Evolutionary conservation across 2,888 invertebrate genomes (phyloP).

Genomic region (Eucera pruinosa): DNA sequence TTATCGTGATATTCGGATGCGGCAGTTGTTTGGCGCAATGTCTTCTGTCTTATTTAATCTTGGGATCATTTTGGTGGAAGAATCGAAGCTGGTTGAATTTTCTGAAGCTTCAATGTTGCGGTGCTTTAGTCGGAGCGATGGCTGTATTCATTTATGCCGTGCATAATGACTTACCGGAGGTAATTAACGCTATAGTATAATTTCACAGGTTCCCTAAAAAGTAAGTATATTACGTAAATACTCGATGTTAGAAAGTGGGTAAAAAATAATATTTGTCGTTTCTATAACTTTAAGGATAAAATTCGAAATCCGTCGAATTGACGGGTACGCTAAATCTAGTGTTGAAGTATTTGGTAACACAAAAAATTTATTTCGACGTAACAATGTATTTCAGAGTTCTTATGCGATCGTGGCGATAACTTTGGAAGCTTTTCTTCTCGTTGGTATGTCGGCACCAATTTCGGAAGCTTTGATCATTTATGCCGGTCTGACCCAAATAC

Average conservation of each 20-base stretch:
- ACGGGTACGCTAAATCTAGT: too few relatives aligned
- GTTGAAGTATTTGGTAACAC: background rate
- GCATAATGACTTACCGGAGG: constrained; percentile 80
- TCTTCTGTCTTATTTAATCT: constrained; percentile 84
- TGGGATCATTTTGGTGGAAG: constrained; percentile 85
- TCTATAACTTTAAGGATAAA: too few relatives aligned
- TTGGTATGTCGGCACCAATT: constrained; percentile 89
- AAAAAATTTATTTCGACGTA: too few relatives aligned
- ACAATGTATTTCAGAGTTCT: constrained; percentile 86
- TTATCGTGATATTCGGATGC: constrained; percentile 86
- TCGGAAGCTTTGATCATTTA: constrained; percentile 90
- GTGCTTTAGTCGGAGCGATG: constrained; percentile 90
- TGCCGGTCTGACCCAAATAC: constrained; percentile 88
- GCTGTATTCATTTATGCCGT: constrained; percentile 85
- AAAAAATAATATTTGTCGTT: too few relatives aligned
- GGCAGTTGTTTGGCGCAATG: constrained; percentile 85
- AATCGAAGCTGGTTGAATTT: constrained; percentile 87
- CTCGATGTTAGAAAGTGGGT: too few relatives aligned
- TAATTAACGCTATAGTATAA: too few relatives aligned
- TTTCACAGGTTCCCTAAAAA: too few relatives aligned
- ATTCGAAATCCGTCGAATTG: too few relatives aligned
- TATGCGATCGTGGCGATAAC: constrained; percentile 87
- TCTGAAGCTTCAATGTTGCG: constrained; percentile 89
- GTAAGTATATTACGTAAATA: too few relatives aligned
- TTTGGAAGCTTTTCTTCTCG: constrained; percentile 88